These are phyloP conservation scores for Psettodes erumei DNA, from an alignment of 2,113 vertebrate genomes.

Conservation along the genomic window DNA sequence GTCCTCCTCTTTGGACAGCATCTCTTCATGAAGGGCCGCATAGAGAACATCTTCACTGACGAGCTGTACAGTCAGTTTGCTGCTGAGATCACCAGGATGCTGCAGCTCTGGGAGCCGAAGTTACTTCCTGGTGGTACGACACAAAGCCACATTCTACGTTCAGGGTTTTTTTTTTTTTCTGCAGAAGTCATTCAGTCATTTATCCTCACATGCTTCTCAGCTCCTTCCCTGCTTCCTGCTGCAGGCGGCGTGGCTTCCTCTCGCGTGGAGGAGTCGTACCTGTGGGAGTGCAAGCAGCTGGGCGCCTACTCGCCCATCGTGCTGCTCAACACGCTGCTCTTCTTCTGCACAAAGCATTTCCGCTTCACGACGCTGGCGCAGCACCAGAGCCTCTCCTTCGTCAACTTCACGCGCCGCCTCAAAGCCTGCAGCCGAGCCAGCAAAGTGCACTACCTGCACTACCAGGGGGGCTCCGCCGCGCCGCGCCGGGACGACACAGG, in stretches of 20 bases:
- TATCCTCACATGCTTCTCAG: not conserved
- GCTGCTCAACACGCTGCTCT: slow-evolving; percentile 95
- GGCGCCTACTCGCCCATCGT: slow-evolving; percentile 96
- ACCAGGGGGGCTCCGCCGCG: slow-evolving; percentile 79
- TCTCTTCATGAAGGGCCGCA: slow-evolving; percentile 94
- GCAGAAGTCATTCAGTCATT: not conserved
- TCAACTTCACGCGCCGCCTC: slow-evolving; percentile 88
- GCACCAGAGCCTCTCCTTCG: slow-evolving; percentile 92
- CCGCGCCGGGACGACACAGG: slow-evolving; percentile 54
- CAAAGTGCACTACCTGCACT: slow-evolving; percentile 90
- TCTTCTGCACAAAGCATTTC: slow-evolving; percentile 97
- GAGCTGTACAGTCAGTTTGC: slow-evolving; percentile 92
- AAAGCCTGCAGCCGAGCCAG: slow-evolving; percentile 87
- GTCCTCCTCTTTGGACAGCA: slow-evolving; percentile 81
- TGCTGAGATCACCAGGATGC: slow-evolving; percentile 90
- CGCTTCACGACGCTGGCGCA: slow-evolving; percentile 89
- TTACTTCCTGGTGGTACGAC: slow-evolving; percentile 89
- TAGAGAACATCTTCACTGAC: slow-evolving; percentile 98
- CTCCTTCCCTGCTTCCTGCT: not conserved
- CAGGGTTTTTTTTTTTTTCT: not conserved
- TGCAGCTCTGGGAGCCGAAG: slow-evolving; percentile 91
- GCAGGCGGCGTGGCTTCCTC: slow-evolving; percentile 60
- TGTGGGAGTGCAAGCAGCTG: slow-evolving; percentile 98
- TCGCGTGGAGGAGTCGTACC: slow-evolving; percentile 87
- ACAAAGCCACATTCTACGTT: not conserved